Base-by-base conservation (phyloP, 2,113 vertebrate genomes). In the Propithecus coquereli region DNA sequence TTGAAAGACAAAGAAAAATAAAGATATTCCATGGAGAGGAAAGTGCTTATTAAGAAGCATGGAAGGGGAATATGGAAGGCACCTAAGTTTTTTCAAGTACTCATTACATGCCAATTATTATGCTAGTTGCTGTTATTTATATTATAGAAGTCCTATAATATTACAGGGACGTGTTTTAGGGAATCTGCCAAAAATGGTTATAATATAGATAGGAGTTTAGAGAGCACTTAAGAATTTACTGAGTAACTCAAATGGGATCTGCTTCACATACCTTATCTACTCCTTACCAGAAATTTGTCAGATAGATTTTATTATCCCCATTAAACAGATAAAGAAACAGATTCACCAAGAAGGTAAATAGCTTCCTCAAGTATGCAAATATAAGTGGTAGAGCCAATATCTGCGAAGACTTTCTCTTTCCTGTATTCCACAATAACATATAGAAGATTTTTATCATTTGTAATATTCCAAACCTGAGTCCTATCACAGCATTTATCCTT, bases 321-420 rank as follows among this genome's bases (percentile, higher is more conserved):
- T 93, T 96, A 89, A 94, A 43, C 1, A 40, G 25, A 59, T 59
- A 65, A 61, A 83, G 20, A 97, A 94, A 77, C 37, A 86, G 37
- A 89, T 91, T 23, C 16, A 59, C 4, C 8, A 77, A 74, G 74
- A 87, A 84, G 13, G 25, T 82, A 84, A 66, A 77, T 57, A 83
- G 2, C 40, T 92, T 94, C 20, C 14, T 80, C 2, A 45, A 80
- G 23, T 4, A 50, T 68, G 47, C 17, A 92, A 76, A 68, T 34
- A 1, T 2, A 90, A 47, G 10, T 45, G 32, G 13, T 11, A 81
- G 54, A 84, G 37, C 12, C 16, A 40, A 23, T 52, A 70, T 91
- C 68, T 40, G 3, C 68, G 61, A 66, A 86, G 13, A 9, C 4
- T 91, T 85, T 11, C 14, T 87, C 16, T 87, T 92, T 34, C 8